Evolutionary conservation across 1,140 invertebrate genomes (phyloP).

Genomic region (Agraylea sexmaculata): DNA sequence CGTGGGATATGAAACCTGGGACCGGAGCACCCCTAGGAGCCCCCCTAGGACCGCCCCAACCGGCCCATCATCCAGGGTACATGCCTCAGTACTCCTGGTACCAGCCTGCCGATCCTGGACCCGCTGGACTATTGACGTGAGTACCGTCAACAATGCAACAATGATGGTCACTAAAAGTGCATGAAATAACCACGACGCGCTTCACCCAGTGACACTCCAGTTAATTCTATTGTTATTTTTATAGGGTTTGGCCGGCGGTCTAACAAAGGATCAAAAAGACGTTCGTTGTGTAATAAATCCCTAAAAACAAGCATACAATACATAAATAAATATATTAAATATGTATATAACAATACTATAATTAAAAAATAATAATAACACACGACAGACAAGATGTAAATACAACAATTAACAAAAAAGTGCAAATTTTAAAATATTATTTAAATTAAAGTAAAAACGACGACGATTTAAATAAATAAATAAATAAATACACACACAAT

Average conservation of each 20-base stretch:
- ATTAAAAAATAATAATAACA: slow-evolving; percentile 6
- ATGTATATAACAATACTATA: slow-evolving; percentile 7
- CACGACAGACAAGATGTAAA: no score
- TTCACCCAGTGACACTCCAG: no score
- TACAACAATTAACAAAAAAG: slow-evolving; percentile 21
- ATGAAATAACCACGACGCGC: slow-evolving; percentile 3
- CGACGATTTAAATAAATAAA: no score
- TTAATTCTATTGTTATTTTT: slow-evolving; percentile 24
- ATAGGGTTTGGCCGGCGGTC: slow-evolving; percentile 45
- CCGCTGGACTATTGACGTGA: slow-evolving; percentile 62
- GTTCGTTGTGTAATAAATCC: slow-evolving; percentile 7
- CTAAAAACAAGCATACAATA: slow-evolving; percentile 8
- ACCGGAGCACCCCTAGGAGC: slow-evolving; percentile 44
- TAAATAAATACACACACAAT: no score
- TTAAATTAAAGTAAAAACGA: no score
- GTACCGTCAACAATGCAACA: slow-evolving; percentile 23
- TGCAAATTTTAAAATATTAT: slow-evolving; percentile 21
- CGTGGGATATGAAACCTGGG: slow-evolving; percentile 58
- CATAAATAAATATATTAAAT: slow-evolving; percentile 8
- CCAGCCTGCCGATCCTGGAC: slow-evolving; percentile 47
- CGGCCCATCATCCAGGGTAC: slow-evolving; percentile 52
- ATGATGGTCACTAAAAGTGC: background rate
- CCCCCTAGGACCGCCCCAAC: slow-evolving; percentile 45
- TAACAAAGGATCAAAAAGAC: slow-evolving; percentile 25
- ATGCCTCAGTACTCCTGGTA: slow-evolving; percentile 70